Evolutionary conservation across 2,113 vertebrate genomes (phyloP), one percentile per base, ranked within the genome.

Genomic region (Xenus cinereus): DNA sequence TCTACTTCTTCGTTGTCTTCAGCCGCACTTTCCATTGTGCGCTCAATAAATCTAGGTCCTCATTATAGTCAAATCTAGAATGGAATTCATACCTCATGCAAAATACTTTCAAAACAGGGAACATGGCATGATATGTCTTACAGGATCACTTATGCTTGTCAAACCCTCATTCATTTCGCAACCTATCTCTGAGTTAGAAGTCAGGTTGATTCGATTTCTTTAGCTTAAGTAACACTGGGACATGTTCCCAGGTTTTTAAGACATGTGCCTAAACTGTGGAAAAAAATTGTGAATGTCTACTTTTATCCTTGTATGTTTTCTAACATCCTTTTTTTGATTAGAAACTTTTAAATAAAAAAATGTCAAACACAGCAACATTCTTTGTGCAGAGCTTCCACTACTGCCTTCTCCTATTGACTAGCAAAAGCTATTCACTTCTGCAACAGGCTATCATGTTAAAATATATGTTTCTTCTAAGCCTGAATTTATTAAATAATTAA

Each of bases 401-500:
- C 71, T 71, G 28, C 23, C 77, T 71, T 33, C 23, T 71, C 13
- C 20, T 56, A 26, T 51, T 72, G 64, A 64, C 11, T 43, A 39
- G 37, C 37, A 72, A 76, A 77, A 83, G 24, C 9, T 77, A 32
- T 30, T 83, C 15, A 27, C 28, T 73, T 90, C 37, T 83, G 66
- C 62, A 71, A 78, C n/a, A 83, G 41, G 27, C 16, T 83, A 48
- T 54, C 15, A 6, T 64, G 32, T 71, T 75, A 68, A 72, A 88
- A 71, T 68, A 35, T 27, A 60, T 64, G 23, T 57, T 62, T 84
- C 45, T 83, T 62, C 54, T 68, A 53, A 59, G 13, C 17, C 30
- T 71, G 43, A 87, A 86, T 80, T 89, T 86, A 69, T 96, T 53
- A 77, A 78, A 84, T 89, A 56, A 88, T 92, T 81, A 82, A 74